Conservation (phyloP, 2,113 vertebrate genomes). For the Symphodus melops region DNA sequence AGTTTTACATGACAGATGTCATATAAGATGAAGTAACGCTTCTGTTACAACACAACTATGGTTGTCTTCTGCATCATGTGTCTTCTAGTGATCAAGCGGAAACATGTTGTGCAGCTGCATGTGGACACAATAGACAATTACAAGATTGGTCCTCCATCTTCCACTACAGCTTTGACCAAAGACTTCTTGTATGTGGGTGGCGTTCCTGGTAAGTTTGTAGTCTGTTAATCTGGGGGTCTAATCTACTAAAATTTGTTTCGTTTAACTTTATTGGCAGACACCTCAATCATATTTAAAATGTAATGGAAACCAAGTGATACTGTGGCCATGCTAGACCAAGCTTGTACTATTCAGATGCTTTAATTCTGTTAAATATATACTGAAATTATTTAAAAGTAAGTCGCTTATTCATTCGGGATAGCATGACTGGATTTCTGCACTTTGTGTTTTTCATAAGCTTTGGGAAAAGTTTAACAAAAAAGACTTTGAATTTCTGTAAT, state of each 20-base stretch:
- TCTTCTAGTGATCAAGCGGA: constrained; percentile 86
- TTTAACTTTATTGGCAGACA: background rate
- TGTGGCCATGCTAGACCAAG: background rate
- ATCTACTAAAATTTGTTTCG: background rate
- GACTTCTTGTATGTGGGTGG: constrained; percentile 88
- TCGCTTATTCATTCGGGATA: too few species aligned
- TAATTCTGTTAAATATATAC: too few species aligned
- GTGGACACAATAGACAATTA: constrained; percentile 85
- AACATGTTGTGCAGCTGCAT: constrained; percentile 85
- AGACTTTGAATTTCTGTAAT: background rate
- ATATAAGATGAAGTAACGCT: background rate
- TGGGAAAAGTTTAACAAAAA: background rate
- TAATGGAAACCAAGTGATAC: background rate
- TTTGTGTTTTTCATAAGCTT: background rate
- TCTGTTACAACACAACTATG: background rate
- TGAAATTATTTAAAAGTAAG: too few species aligned
- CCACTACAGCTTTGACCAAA: constrained; percentile 56
- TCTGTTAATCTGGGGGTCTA: background rate
- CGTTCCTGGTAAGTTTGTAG: constrained; percentile 87
- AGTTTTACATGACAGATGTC: background rate
- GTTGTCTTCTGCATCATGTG: background rate
- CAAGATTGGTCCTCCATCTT: constrained; percentile 75
- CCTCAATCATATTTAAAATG: constrained; percentile 4
- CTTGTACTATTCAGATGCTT: too few species aligned
- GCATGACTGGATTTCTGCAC: background rate